Base-by-base conservation (phyloP, 2,888 invertebrate genomes). In the Drosophila borealis region DNA sequence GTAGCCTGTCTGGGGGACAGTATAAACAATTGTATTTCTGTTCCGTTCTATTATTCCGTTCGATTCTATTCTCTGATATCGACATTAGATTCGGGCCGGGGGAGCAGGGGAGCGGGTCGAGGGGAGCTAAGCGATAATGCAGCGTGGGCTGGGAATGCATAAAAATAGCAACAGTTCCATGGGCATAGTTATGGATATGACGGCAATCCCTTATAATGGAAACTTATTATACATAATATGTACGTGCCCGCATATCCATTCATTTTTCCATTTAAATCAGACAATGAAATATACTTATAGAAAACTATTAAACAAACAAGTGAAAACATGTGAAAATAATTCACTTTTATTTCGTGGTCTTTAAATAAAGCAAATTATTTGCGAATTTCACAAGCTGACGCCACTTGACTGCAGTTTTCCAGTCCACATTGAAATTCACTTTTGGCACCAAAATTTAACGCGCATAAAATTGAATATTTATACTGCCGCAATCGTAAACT, bases 391-490 rank as follows among this genome's bases (percentile, higher is more conserved):
- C 29, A 49, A 56, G 13, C 55, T 25, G 19, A 33, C 49, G 41
- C 25, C 59, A 48, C 39, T 46, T 60, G 13, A 36, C n/a, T 68
- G 61, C 57, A 63, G 4, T 64, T 56, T 74, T 69, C 54, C 65
- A 70, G 54, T 34, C 42, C 54, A 55, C 29, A 33, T 14, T 17
- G 9, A 56, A 71, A 65, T 56, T 41, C 54, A 60, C 33, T 46
- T 67, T 65, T 56, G 56, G 61, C 69, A 60, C 57, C 42, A 17
- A 25, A 61, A 60, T 50, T 55, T 45, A 36, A 46, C 6, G 61
- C 70, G 55, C 65, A 74, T 74, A 41, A 65, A 62, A 70, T 68
- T 46, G 9, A 56, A 70, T 78, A 63, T 69, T 66, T 73, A 66
- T 64, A 21, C 13, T 44, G 45, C 45, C 46, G 14, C 25, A 49